A percentile compares a stretch with the other conserved stretches of the same genome.
Conservation (phyloP, 2,113 vertebrate genomes). For the Zosterops hypoxanthus region DNA sequence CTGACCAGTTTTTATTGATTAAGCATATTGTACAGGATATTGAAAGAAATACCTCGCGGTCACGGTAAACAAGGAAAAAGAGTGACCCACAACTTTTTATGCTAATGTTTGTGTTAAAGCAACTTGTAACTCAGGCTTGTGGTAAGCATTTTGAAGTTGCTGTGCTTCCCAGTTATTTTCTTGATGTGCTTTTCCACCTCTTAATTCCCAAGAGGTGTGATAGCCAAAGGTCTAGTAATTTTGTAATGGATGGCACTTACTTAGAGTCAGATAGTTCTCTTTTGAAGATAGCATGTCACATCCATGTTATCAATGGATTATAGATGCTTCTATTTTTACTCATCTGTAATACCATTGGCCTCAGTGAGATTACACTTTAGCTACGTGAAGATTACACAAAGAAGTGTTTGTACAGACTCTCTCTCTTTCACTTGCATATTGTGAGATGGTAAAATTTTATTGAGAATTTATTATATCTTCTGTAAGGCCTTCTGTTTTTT, state of each 20-base stretch:
- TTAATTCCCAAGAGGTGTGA: neutral
- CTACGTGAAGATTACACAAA: neutral
- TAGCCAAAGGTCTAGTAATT: neutral
- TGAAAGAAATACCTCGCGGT: neutral
- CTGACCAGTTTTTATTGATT: neutral
- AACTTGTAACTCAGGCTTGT: neutral
- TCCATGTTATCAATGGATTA: neutral
- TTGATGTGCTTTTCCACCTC: neutral
- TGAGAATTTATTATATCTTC: neutral
- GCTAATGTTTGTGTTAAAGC: neutral
- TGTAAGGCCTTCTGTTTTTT: neutral
- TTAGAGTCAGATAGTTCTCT: neutral
- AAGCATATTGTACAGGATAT: neutral
- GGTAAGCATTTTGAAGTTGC: neutral
- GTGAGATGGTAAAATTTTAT: neutral
- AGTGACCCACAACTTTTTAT: neutral
- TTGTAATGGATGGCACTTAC: neutral
- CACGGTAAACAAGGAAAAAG: neutral
- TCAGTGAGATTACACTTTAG: neutral
- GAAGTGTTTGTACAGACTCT: neutral
- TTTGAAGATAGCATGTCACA: neutral
- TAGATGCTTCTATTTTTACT: conserved; percentile 6
- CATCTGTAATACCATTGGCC: neutral
- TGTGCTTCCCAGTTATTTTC: neutral
- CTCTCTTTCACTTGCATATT: neutral